Percentiles rank a stretch among this genome's conserved stretches.
Conservation (phyloP, 2,113 vertebrate genomes). For the Lucifuga dentata region DNA sequence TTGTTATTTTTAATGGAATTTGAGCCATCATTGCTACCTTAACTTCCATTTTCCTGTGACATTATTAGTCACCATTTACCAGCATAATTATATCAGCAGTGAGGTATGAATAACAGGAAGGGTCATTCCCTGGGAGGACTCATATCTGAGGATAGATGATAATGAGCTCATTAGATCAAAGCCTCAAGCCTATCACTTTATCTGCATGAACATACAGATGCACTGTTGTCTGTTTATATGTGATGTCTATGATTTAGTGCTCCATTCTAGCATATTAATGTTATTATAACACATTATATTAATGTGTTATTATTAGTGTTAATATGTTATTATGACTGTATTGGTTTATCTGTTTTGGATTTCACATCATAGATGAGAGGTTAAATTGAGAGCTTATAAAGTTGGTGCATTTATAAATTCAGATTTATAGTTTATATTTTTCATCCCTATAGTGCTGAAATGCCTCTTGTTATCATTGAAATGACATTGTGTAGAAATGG, state of each 20-base stretch:
- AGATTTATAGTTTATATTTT: background rate
- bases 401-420: background rate
- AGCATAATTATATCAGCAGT: background rate
- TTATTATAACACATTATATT: too few species aligned
- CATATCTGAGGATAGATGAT: constrained; percentile 13
- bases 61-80: constrained; percentile 6
- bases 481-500: constrained; percentile 29
- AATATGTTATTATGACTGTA: background rate
- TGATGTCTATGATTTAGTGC: too few species aligned
- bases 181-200: constrained; percentile 9
- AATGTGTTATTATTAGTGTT: too few species aligned
- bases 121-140: constrained; percentile 18
- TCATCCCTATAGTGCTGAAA: background rate
- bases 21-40: background rate
- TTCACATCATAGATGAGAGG: constrained; percentile 5
- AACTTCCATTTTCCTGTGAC: background rate
- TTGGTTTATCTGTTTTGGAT: constrained; percentile 10
- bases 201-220: background rate
- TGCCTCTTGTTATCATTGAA: background rate
- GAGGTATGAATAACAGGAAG: constrained; percentile 26
- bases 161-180: constrained; percentile 55
- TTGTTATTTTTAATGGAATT: constrained; percentile 3
- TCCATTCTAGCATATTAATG: too few species aligned
- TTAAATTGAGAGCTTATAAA: background rate
- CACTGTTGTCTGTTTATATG: too few species aligned